Conservation (phyloP, 2,113 vertebrate species). For the Nothoprocta perdicaria region DNA sequence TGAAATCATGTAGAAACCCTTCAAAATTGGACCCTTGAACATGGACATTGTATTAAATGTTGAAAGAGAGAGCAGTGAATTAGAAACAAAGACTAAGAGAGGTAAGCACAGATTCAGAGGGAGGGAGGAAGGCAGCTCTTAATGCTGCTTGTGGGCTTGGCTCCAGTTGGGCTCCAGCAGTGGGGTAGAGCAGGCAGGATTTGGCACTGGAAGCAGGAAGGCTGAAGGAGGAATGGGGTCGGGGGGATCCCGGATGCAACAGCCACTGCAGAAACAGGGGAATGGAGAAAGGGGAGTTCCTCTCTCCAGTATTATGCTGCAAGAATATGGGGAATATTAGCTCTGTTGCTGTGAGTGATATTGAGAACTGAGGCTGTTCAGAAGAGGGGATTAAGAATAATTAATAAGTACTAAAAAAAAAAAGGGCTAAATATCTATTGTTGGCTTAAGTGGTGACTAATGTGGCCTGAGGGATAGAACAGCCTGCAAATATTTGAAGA, state of each 20-base stretch:
- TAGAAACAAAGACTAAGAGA: neutral
- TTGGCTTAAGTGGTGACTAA: slow-evolving; percentile 48
- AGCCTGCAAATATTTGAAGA: slow-evolving; percentile 25
- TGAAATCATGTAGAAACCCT: neutral
- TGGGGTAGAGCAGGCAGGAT: neutral
- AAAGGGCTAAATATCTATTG: neutral
- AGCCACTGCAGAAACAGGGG: neutral
- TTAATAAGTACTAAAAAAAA: neutral
- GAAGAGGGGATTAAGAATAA: slow-evolving; percentile 38
- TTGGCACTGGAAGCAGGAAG: slow-evolving; percentile 24
- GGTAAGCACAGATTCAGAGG: neutral
- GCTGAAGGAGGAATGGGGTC: neutral
- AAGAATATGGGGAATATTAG: neutral
- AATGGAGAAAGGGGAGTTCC: neutral
- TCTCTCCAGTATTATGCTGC: neutral
- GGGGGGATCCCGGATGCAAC: neutral
- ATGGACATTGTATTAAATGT: neutral
- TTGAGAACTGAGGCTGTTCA: neutral
- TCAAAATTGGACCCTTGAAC: neutral
- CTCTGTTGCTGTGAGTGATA: neutral
- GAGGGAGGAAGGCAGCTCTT: slow-evolving; percentile 6
- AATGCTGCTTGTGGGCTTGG: slow-evolving; percentile 37
- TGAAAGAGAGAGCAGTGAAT: neutral
- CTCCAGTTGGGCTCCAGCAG: neutral
- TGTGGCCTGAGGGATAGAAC: slow-evolving; percentile 26